Base-by-base conservation (phyloP, 1,140 invertebrate genomes). In the Melipona quadrifasciata region DNA sequence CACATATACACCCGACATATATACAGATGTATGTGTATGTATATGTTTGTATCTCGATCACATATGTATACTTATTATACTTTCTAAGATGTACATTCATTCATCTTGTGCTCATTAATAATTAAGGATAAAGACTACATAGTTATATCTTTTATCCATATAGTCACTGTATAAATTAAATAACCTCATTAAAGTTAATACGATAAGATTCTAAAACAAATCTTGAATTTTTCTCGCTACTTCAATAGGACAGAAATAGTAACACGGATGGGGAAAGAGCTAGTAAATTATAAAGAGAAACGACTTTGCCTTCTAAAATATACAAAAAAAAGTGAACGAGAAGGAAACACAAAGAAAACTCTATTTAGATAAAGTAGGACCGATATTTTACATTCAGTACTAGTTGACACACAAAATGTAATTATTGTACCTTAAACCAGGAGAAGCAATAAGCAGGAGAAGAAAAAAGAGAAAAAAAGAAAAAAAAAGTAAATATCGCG, bases 51-150 rank as follows among this genome's bases (percentile, higher is more conserved):
- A 80, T 51, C 61, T 77, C 39, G 39, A 58, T 76, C 34, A 57
- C 61, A 74, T 61, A 76, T n/a, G n/a, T 72, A 73, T 21, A 85
- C 74, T 83, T 86, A 91, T 79, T 88, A 85, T 91, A 87, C 89
- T 91, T 92, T 90, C 80, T 93, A 92, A 91, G 88, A 90, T 93
- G 89, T 92, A 92, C 87, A 90, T 91, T 86, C 92, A 87, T 91
- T 93, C 91, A 91, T 92, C 91, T 93, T 91, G 89, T 90, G 92
- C 93, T 93, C 92, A 93, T 93, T 93, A 91, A 91, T 86, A 78
- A 57, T 92, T 93, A 93, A 92, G 91, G 86, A 87, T 76, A 82
- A 85, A 89, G 86, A 90, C 85, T 88, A 89, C 78, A 87, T 86
- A 86, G 72, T 82, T 70, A 89, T 90, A 87, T 92, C 88, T 91